Evolutionary conservation across 2,888 invertebrate species (phyloP), one percentile per base, ranked within the genome.

Genomic region (Deladenus siricidicola): DNA sequence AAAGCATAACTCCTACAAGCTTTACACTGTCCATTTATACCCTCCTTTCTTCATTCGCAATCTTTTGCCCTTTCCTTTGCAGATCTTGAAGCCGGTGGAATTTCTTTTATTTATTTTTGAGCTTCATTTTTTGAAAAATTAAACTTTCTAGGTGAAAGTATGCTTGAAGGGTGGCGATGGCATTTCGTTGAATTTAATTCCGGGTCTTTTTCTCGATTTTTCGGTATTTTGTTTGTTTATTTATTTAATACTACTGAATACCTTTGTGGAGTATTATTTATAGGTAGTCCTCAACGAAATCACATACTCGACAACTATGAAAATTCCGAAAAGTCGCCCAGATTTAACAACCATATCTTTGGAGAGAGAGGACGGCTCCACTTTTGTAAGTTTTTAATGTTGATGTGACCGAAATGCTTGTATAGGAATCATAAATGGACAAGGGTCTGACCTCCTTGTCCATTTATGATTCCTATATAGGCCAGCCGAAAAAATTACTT

Each of bases 1-100:
- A 8, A 10, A 8, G n/a, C 10, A 47, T 14, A 23, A 14, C 19
- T 8, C 24, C 10, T n/a, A 10, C 8, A 47, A 47, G 10, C 86
- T 86, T 75, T 93, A 88, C 80, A 87, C 87, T 67, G 85, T 96
- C 34, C 87, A 89, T 63, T 82, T 98, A 47, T 86, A 88, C 68
- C 92, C 96, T 2, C 88, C 91, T 2, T 86, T 91, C 0, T 86
- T 88, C 74, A 83, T 98, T 62, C 88, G 89, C 78, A 98, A 98
- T 81, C 87, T 88, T 66, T 82, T 96, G 69, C 94, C 94, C 0
- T 84, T 89, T 28, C 84, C 86, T 19, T 84, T 93, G 19, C 81
- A 85, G 1, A 86, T 89, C 10, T 86, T 87, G n/a, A 82, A 87
- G 45, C 49, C 49, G 8, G 55, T 55, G 23, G 17, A 1, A 28